Evolutionary conservation across 2,888 invertebrate genomes (phyloP), one percentile per base, ranked within the genome.

Genomic region (Noctua janthina): DNA sequence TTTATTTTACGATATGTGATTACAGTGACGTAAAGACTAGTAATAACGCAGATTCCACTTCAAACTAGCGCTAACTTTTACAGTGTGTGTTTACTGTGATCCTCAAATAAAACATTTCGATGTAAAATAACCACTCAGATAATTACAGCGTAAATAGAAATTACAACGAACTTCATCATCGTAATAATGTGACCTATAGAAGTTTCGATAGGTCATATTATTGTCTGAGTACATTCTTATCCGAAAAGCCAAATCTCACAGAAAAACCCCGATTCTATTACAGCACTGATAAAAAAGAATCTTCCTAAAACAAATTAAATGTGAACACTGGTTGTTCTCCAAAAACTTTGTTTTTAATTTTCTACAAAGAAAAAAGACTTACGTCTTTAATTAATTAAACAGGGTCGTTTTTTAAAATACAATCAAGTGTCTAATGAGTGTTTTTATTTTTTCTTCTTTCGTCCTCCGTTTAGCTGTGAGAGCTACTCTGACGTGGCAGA

Each of bases 301-400:
- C 70, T 90, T 91, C 88, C 85, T 10, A 8, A 71, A 87, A 74
- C 66, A 73, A 78, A 84, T 74, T 74, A 77, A 83, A 74, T 35
- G 54, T 64, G 54, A 51, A n/a, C 51, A 62, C 67, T 13, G 64
- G 75, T 74, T 68, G 68, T 68, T 78, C 64, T 46, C 29, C 54
- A 35, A 86, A 90, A 92, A 93, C 92, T 93, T 93, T 92, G 90
- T 90, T 93, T 93, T 93, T 91, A 92, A 92, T 93, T 93, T 79
- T 70, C 80, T 72, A 49, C 69, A 39, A 72, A 91, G 91, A 90
- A 92, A 92, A 90, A 91, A 91, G 92, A 90, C 90, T 91, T 90
- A 91, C 92, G 91, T 92, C 90, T 93, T 93, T 92, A 94, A 93
- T 94, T 94, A 93, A 94, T 94, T 94, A 93, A 90, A 89, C 84